Evolutionary conservation across 2,888 invertebrate genomes (phyloP).

Genomic region (Monochamus alternatus): DNA sequence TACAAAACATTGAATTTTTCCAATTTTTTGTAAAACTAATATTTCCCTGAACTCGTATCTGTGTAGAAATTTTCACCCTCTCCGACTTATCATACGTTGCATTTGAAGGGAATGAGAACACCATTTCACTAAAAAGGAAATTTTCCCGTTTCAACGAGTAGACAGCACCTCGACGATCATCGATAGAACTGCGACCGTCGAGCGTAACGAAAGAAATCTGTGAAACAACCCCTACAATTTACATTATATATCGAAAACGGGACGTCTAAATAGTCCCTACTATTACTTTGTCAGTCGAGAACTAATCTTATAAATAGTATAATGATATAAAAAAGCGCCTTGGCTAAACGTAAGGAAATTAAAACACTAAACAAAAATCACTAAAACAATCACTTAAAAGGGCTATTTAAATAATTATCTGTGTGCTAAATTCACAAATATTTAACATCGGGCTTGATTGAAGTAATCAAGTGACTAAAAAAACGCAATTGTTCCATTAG

Average conservation of each 20-base stretch:
- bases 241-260: neutral
- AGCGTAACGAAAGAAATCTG: neutral
- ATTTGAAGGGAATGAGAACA: too few relatives aligned
- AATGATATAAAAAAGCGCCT: conserved; percentile 49
- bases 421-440: conserved; percentile 46
- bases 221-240: neutral
- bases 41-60: too few relatives aligned
- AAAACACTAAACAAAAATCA: conserved; percentile 41
- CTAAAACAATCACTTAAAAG: conserved; percentile 44
- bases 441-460: conserved; percentile 57
- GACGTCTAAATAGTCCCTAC: conserved; percentile 28
- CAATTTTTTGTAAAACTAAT: too few relatives aligned
- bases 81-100: too few relatives aligned
- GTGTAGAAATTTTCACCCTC: too few relatives aligned
- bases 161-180: neutral
- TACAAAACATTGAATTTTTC: too few relatives aligned
- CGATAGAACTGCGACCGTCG: neutral
- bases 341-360: conserved; percentile 49
- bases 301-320: conserved; percentile 46
- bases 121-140: too few relatives aligned
- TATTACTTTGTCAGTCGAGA: conserved; percentile 47
- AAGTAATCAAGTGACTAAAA: conserved; percentile 59
- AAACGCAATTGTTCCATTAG: neutral
- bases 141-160: neutral
- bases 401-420: conserved; percentile 43